phyloP scores from a whole-genome alignment of 2,797 vertebrate genomes.

The Smutsia gigantea region DNA sequence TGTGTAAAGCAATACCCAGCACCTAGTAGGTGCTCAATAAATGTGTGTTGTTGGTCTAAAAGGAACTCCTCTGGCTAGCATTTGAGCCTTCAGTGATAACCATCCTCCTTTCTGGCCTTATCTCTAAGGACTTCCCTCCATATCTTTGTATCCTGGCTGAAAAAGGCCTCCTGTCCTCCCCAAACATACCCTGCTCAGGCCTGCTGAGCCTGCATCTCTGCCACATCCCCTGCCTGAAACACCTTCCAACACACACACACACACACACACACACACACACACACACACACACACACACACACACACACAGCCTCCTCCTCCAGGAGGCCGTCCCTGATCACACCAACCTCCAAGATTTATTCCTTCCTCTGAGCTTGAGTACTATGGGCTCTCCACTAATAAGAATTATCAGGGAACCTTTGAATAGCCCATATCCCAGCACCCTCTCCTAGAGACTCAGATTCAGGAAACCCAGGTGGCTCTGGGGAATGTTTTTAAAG shows the following conservation, averaged over 20 bases:
- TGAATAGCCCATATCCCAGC: background rate
- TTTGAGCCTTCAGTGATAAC: background rate
- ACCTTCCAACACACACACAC: background rate
- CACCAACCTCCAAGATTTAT: background rate
- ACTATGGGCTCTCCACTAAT: no score
- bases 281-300: no score
- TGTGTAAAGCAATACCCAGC: background rate
- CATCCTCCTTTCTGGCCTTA: background rate
- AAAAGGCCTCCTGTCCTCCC: background rate
- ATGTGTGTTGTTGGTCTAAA: background rate
- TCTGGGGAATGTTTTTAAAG: background rate
- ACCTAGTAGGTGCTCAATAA: background rate
- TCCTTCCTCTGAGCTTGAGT: background rate
- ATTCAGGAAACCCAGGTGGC: background rate
- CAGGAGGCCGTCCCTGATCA: background rate
- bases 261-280: background rate
- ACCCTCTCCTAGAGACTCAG: background rate
- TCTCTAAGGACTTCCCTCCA: background rate
- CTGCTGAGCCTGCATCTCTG: background rate
- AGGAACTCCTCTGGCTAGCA: background rate
- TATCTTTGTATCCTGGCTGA: background rate
- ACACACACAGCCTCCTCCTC: background rate
- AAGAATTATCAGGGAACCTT: background rate
- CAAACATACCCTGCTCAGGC: accelerated
- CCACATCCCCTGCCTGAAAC: background rate